These are phyloP conservation scores for Drosophila takahashii DNA, from an alignment of 1,140 invertebrate species.

Conservation along the genomic window DNA sequence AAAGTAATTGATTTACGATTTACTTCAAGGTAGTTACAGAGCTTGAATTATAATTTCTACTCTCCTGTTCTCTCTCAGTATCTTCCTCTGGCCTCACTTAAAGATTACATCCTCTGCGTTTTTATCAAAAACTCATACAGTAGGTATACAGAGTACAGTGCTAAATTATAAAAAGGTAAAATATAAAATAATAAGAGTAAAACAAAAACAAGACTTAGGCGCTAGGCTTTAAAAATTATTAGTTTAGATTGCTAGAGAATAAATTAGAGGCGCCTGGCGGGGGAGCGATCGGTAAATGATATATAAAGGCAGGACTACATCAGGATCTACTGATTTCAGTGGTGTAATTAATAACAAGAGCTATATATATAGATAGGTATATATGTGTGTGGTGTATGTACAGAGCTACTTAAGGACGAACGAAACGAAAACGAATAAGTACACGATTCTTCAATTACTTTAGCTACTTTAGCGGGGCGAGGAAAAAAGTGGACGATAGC, in stretches of 20 bases:
- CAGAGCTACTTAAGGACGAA: constrained; percentile 64
- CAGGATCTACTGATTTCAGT: constrained; percentile 38
- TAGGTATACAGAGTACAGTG: constrained; percentile 13
- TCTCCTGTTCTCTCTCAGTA: constrained; percentile 1
- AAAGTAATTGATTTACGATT: constrained; percentile 50
- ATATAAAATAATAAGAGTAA: constrained; percentile 40
- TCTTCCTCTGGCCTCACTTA: constrained; percentile 22
- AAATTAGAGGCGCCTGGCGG: constrained; percentile 59
- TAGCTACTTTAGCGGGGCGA: constrained; percentile 57
- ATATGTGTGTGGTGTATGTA: constrained; percentile 44
- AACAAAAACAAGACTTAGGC: constrained; percentile 59
- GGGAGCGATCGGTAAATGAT: constrained; percentile 20
- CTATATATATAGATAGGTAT: constrained; percentile 46
- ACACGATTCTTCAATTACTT: constrained; percentile 73
- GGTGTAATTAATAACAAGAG: constrained; percentile 14
- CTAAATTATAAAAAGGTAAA: constrained; percentile 26
- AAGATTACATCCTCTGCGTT: constrained; percentile 20
- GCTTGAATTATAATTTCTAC: constrained; percentile 31
- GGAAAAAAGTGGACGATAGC: not conserved
- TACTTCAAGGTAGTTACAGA: constrained; percentile 72
- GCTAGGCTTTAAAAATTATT: constrained; percentile 57
- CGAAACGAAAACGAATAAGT: constrained; percentile 74
- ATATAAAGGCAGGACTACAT: constrained; percentile 37
- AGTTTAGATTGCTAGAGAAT: constrained; percentile 70
- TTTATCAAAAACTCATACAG: constrained; percentile 23